A percentile compares a stretch with the other conserved stretches of the same genome.
These are phyloP conservation scores for Spinus olivaceus DNA, from an alignment of 2,797 vertebrate species.

Conservation along the genomic window DNA sequence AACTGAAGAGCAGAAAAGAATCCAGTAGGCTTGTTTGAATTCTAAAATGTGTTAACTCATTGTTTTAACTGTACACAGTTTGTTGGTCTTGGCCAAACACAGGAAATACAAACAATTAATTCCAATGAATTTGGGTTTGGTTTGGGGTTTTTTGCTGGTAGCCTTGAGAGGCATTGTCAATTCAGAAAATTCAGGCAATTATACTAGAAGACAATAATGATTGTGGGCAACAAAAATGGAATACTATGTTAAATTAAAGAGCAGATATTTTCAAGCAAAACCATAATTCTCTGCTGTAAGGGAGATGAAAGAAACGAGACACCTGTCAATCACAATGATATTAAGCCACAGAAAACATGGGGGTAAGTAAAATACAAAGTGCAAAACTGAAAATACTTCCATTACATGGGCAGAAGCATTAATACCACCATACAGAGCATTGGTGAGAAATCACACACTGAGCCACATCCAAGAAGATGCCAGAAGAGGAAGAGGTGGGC, in stretches of 20 bases:
- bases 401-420: background rate
- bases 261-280: background rate
- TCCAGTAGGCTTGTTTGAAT: background rate
- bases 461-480: background rate
- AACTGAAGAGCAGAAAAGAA: background rate
- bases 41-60: background rate
- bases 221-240: background rate
- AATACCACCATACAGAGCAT: background rate
- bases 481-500: background rate
- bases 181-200: background rate
- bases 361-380: background rate
- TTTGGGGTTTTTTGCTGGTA: background rate
- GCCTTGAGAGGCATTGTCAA: background rate
- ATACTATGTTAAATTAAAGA: background rate
- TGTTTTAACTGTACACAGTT: background rate
- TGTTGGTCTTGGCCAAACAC: background rate
- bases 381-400: background rate
- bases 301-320: background rate
- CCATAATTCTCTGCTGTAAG: background rate
- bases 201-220: background rate
- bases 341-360: background rate
- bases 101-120: background rate
- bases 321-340: background rate
- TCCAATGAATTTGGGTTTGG: background rate
- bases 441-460: background rate